Evolutionary conservation across 1,140 invertebrate genomes (phyloP).

Genomic region (Ruditapes philippinarum): DNA sequence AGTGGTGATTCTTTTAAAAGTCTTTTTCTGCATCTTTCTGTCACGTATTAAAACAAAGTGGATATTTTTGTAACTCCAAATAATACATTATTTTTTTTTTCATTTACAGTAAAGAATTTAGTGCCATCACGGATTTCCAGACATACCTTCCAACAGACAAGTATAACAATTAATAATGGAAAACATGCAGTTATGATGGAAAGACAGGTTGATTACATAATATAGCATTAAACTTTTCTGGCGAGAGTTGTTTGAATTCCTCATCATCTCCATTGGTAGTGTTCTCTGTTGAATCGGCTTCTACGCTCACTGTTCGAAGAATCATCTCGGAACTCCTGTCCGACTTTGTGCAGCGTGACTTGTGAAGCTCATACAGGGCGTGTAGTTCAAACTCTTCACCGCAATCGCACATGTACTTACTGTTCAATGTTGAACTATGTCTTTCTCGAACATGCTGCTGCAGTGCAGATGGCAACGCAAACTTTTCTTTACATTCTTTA

Average conservation of each 20-base stretch:
- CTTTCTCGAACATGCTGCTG: constrained; percentile 32
- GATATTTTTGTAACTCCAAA: too few species aligned
- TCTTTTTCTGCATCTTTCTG: too few species aligned
- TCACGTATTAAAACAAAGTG: too few species aligned
- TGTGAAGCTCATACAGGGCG: constrained; percentile 32
- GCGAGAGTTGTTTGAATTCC: constrained; percentile 24
- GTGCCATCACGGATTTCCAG: too few species aligned
- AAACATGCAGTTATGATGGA: constrained; percentile 12
- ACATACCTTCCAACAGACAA: too few species aligned
- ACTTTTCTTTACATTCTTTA: constrained; percentile 58
- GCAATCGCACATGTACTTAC: constrained; percentile 44
- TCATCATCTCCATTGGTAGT: constrained; percentile 12
- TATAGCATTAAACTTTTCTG: constrained; percentile 42
- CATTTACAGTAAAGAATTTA: too few species aligned
- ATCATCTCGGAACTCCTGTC: constrained; percentile 36
- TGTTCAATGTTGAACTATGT: neutral
- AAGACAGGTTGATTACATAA: constrained; percentile 43
- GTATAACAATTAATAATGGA: too few species aligned
- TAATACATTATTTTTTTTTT: too few species aligned
- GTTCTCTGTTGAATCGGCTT: constrained; percentile 11
- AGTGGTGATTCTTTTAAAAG: too few species aligned
- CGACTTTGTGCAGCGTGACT: neutral
- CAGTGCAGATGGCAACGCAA: neutral
- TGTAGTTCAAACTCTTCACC: constrained; percentile 28
- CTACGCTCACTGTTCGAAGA: constrained; percentile 4